Evolutionary conservation across 2,113 vertebrate genomes (phyloP).

Genomic region (Morone chrysops): DNA sequence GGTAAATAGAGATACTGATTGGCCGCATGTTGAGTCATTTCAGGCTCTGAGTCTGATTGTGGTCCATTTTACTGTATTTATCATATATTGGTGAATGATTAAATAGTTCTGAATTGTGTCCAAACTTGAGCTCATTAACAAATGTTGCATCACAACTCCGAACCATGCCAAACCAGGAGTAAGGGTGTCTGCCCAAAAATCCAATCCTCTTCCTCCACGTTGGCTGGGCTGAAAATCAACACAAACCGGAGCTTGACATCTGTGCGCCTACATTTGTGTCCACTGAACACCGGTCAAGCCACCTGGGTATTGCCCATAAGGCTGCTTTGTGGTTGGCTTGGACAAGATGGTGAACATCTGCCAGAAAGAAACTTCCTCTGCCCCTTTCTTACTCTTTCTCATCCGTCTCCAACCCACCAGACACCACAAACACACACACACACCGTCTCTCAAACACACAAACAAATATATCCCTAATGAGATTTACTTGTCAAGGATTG

Average conservation of each 20-base stretch:
- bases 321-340: slow-evolving; percentile 15
- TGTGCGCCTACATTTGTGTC: slow-evolving; percentile 1
- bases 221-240: slow-evolving; percentile 4
- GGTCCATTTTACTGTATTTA: background rate
- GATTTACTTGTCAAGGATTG: slow-evolving; percentile 60
- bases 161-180: background rate
- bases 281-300: slow-evolving; percentile 20
- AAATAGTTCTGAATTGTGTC: background rate
- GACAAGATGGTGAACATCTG: slow-evolving; percentile 63
- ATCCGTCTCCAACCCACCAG: slow-evolving; percentile 42
- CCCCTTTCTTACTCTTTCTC: slow-evolving; percentile 24
- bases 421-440: slow-evolving; percentile 30
- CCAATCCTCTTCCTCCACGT: background rate
- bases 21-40: background rate
- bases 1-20: background rate
- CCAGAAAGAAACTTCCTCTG: slow-evolving; percentile 17
- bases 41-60: background rate
- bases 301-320: slow-evolving; percentile 40
- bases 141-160: background rate
- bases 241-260: slow-evolving; percentile 29
- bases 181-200: slow-evolving; percentile 1
- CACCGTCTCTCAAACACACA: slow-evolving; percentile 28
- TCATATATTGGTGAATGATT: slow-evolving; percentile 26
- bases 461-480: slow-evolving; percentile 61
- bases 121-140: slow-evolving; percentile 18